Evolutionary conservation across 2,797 vertebrate genomes (phyloP).

Genomic region (Halcyon smyrnensis): DNA sequence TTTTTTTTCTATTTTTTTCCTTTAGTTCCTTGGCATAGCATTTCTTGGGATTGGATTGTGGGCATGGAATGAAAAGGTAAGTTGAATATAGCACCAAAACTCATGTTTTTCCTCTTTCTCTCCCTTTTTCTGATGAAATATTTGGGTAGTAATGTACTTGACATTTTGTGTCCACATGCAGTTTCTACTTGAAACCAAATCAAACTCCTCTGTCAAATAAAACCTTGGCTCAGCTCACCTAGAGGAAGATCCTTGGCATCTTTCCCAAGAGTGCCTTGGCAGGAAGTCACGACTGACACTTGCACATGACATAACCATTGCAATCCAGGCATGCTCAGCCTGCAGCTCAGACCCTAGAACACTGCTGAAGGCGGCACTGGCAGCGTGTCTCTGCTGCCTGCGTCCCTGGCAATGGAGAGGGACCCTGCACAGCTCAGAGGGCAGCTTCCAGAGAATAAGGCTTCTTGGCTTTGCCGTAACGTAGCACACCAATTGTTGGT

Average conservation of each 20-base stretch:
- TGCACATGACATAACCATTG: background rate
- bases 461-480: background rate
- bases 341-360: background rate
- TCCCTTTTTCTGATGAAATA: background rate
- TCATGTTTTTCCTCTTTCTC: background rate
- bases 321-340: background rate
- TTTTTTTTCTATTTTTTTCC: background rate
- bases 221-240: background rate
- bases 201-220: background rate
- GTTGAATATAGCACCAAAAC: constrained; percentile 11
- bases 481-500: background rate
- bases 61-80: constrained; percentile 99
- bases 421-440: background rate
- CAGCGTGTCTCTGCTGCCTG: background rate
- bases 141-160: background rate
- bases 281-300: background rate
- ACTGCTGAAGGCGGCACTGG: background rate
- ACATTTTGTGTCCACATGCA: background rate
- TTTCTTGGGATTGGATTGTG: constrained; percentile 97
- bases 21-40: constrained; percentile 94
- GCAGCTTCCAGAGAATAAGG: background rate
- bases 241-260: background rate
- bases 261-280: constrained; percentile 1
- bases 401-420: background rate
- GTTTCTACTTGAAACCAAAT: background rate